Base-by-base conservation (phyloP, 1,140 invertebrate species). In the Ips nitidus region DNA sequence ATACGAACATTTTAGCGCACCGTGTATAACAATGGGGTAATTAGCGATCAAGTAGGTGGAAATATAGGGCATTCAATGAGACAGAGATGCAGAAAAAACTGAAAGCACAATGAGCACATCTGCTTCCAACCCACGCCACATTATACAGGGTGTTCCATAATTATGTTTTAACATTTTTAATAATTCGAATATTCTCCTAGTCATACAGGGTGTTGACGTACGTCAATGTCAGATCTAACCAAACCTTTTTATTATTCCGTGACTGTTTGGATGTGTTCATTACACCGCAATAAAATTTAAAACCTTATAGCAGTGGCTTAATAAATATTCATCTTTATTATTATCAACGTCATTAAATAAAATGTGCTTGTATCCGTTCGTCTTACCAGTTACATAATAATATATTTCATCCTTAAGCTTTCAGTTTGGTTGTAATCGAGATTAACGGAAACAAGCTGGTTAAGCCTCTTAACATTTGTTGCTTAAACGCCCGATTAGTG, bases 241-340 rank as follows among this genome's bases (percentile, higher is more conserved):
- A 43, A 63, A 50, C n/a, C 43, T 45, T 40, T 63, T 63, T 63
- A 63, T 22, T 52, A 63, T 63, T 42, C 60, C 52, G 41, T n/a
- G n/a, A 37, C 22, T 40, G 60, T 63, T 45, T 50, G 38, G 43
- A 42, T 45, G 60, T 63, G 47, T 63, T 63, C 60, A 63, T 63
- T 63, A 63, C 60, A 63, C 60, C 22, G 45, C 45, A 63, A 63
- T 63, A 63, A 63, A 63, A 22, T 63, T 63, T 47, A 63, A 63
- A 63, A 63, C 60, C 43, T 63, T 63, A 52, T 22, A 22, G 6
- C 45, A 8, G 45, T 50, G 45, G 7, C 45, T 50, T 50, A 50
- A 50, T 50, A 50, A 50, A 50, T 50, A 50, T 50, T 50, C 45
- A 50, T 6, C 45, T 50, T 50, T 50, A 50, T 50, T 50, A 50